These are phyloP conservation scores for Channa maculata DNA, from an alignment of 2,113 vertebrate genomes.

Conservation along the genomic window DNA sequence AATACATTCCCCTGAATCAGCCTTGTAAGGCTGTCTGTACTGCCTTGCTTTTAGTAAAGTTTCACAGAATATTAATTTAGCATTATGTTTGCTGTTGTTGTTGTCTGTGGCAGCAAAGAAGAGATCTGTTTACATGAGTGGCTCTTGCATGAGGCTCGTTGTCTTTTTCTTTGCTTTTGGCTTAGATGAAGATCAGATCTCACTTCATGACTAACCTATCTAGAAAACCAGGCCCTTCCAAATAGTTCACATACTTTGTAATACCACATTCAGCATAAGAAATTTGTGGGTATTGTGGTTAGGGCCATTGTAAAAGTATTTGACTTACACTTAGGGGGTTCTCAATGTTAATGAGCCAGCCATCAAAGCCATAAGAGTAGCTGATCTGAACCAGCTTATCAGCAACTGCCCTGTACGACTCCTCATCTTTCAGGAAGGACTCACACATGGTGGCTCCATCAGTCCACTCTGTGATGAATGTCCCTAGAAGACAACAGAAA, in stretches of 20 bases:
- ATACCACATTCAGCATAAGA: background rate
- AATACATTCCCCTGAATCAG: too few relatives aligned
- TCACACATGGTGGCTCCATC: slow-evolving; percentile 86
- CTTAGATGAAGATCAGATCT: too few relatives aligned
- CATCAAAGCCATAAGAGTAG: slow-evolving; percentile 88
- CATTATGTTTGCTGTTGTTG: too few relatives aligned
- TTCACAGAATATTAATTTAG: too few relatives aligned
- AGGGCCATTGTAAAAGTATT: background rate
- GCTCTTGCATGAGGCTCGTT: too few relatives aligned
- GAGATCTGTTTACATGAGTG: too few relatives aligned
- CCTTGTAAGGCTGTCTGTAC: too few relatives aligned
- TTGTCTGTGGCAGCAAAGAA: too few relatives aligned
- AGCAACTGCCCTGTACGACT: slow-evolving; percentile 81
- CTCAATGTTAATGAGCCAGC: slow-evolving; percentile 97
- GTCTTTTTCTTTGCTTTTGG: too few relatives aligned
- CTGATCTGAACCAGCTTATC: slow-evolving; percentile 89
- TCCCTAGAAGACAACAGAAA: slow-evolving; percentile 81
- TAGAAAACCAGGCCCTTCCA: too few relatives aligned
- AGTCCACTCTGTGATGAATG: slow-evolving; percentile 94
- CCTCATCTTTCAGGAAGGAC: slow-evolving; percentile 85
- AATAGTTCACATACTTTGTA: background rate
- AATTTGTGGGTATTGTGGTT: background rate
- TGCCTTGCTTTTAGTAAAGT: too few relatives aligned
- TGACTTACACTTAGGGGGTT: slow-evolving; percentile 90
- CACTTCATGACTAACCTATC: too few relatives aligned